These are phyloP conservation scores for Thumatha senex DNA, from an alignment of 2,888 invertebrate species.

Conservation along the genomic window DNA sequence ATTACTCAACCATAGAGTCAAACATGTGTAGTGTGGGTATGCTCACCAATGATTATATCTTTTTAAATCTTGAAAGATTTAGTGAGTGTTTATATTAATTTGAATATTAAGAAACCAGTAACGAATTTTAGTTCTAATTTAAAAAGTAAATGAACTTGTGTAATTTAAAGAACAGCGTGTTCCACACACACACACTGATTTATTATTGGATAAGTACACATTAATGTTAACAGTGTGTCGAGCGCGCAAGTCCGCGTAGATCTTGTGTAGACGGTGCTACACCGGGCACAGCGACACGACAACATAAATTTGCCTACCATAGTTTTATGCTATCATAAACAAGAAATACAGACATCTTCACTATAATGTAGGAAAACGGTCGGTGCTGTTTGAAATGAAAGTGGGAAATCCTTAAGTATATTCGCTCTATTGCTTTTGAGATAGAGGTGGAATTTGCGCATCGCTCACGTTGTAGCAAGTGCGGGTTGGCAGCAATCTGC, in stretches of 20 bases:
- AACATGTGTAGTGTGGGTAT: no score
- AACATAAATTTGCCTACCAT: slow-evolving; percentile 69
- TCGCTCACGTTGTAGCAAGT: slow-evolving; percentile 53
- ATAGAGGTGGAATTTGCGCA: slow-evolving; percentile 70
- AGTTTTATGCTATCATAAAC: slow-evolving; percentile 75
- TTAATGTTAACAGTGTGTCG: slow-evolving; percentile 47
- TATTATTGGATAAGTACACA: slow-evolving; percentile 34
- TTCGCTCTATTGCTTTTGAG: slow-evolving; percentile 58
- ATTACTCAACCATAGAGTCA: no score
- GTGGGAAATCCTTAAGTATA: slow-evolving; percentile 44
- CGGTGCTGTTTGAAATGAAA: slow-evolving; percentile 53
- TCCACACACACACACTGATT: slow-evolving; percentile 20
- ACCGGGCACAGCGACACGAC: slow-evolving; percentile 58
- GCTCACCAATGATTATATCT: no score
- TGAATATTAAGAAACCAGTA: background rate
- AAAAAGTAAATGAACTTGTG: background rate
- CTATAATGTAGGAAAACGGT: slow-evolving; percentile 64
- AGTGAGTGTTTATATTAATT: no score
- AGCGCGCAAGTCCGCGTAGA: slow-evolving; percentile 38
- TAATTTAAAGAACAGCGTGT: no score
- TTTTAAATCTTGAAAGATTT: no score
- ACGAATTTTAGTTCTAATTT: background rate
- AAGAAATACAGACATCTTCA: slow-evolving; percentile 74
- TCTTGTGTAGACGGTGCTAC: slow-evolving; percentile 49
- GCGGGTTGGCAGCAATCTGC: slow-evolving; percentile 72